These are phyloP conservation scores for Dione vanillae DNA, from an alignment of 2,888 invertebrate genomes.

Conservation along the genomic window DNA sequence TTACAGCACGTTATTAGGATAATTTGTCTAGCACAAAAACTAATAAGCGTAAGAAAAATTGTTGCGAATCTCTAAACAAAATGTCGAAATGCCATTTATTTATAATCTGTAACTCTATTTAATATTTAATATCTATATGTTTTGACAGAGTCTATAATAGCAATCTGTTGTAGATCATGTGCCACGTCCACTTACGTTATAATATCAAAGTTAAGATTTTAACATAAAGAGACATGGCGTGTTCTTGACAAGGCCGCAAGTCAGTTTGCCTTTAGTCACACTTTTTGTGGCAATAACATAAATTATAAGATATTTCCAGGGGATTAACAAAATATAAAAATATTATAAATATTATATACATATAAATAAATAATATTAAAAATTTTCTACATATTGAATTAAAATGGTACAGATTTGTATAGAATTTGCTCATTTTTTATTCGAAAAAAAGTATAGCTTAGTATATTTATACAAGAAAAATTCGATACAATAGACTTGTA, in stretches of 20 bases:
- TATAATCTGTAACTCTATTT: not conserved
- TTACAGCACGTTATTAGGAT: too few species aligned
- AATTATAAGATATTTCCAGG: too few species aligned
- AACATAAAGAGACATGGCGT: conserved; percentile 12
- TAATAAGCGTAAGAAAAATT: too few species aligned
- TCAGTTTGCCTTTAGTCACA: conserved; percentile 20
- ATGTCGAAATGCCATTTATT: not conserved
- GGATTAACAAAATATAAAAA: too few species aligned
- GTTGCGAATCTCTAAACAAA: too few species aligned
- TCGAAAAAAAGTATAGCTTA: not conserved
- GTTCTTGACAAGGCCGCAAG: conserved; percentile 53
- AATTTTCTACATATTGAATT: too few species aligned
- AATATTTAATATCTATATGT: not conserved
- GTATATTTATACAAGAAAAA: not conserved
- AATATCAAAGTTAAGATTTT: conserved; percentile 62
- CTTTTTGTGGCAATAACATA: conserved; percentile 11
- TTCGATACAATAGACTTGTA: conserved; percentile 5
- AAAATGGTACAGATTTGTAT: too few species aligned
- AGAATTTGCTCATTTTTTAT: not conserved
- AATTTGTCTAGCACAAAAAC: too few species aligned
- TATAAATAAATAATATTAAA: too few species aligned
- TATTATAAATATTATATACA: too few species aligned
- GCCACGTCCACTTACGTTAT: not conserved
- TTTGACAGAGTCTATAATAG: conserved; percentile 3
- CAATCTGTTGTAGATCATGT: conserved; percentile 4